phyloP scores from a whole-genome alignment of 2,113 vertebrate genomes.

The Cyphomyrus discorhynchus region DNA sequence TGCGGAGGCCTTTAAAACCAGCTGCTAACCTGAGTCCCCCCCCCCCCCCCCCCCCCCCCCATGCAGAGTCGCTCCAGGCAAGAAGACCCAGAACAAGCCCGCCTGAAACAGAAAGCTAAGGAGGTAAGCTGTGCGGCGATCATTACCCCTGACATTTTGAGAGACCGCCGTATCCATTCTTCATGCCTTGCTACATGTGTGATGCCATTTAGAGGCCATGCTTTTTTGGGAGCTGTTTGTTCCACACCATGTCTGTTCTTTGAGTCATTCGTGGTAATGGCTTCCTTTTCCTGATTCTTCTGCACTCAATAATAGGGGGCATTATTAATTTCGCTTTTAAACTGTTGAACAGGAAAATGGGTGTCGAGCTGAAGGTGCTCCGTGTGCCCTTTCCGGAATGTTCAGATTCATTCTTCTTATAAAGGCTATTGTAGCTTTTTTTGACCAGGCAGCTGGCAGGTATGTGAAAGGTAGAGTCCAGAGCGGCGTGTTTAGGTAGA shows the following conservation, averaged over 20 bases:
- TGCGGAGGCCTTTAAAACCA: constrained; percentile 73
- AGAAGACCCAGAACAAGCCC: constrained; percentile 88
- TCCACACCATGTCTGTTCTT: constrained; percentile 72
- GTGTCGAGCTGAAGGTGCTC: constrained; percentile 22
- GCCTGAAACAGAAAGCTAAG: constrained; percentile 89
- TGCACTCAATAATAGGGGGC: neutral
- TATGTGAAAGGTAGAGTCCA: neutral
- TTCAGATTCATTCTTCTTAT: constrained; percentile 38
- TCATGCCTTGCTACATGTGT: constrained; percentile 90
- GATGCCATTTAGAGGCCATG: constrained; percentile 92
- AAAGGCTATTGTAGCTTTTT: constrained; percentile 34
- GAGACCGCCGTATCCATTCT: constrained; percentile 86
- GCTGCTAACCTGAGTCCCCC: constrained; percentile 79
- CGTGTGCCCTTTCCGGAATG: constrained; percentile 16
- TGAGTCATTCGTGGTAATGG: constrained; percentile 14
- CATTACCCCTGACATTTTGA: constrained; percentile 95
- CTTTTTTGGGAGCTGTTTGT: constrained; percentile 83
- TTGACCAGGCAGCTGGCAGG: neutral
- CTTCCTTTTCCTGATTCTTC: neutral
- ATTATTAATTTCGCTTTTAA: constrained; percentile 8
- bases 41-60: constrained; percentile 52
- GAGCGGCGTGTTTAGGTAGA: neutral
- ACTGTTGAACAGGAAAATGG: constrained; percentile 18
- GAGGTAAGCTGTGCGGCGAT: constrained; percentile 85
- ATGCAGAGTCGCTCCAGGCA: constrained; percentile 82